These are phyloP conservation scores for Bovichtus diacanthus DNA, from an alignment of 2,797 vertebrate genomes.

Conservation along the genomic window DNA sequence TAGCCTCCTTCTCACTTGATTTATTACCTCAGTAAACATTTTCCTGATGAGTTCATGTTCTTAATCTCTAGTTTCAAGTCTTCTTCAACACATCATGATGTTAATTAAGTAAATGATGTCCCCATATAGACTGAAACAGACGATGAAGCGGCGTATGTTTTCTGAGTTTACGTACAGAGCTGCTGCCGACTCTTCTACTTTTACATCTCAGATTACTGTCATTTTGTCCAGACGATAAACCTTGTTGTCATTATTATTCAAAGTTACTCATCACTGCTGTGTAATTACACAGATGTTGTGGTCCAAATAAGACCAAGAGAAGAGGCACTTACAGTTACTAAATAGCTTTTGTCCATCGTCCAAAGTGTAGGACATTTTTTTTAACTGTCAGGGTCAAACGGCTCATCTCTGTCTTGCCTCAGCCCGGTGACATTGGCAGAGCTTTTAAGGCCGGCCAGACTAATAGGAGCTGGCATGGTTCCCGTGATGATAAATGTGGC, in stretches of 20 bases:
- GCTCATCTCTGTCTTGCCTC: constrained; percentile 50
- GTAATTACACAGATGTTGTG: constrained; percentile 25
- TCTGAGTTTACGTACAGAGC: background rate
- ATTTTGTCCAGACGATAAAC: background rate
- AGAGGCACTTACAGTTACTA: constrained; percentile 20
- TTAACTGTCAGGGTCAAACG: constrained; percentile 45
- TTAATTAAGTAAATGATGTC: too few relatives aligned
- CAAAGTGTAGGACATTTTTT: constrained; percentile 23
- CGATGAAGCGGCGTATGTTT: too few relatives aligned
- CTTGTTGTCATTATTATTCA: background rate
- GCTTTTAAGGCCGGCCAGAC: constrained; percentile 63
- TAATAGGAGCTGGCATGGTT: constrained; percentile 62
- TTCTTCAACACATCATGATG: too few relatives aligned
- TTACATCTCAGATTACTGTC: background rate
- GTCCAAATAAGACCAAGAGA: constrained; percentile 25
- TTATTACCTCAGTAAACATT: too few relatives aligned
- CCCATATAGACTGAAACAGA: too few relatives aligned
- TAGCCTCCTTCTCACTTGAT: too few relatives aligned
- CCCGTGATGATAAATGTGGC: constrained; percentile 56
- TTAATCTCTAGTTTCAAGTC: too few relatives aligned
- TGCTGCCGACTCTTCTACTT: background rate
- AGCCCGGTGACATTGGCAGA: constrained; percentile 37
- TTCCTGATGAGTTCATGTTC: too few relatives aligned
- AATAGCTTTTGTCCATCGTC: constrained; percentile 46
- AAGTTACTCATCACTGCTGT: background rate